A percentile compares a stretch with the other conserved stretches of the same genome.
Conservation (phyloP, 2,113 vertebrate genomes). For the Ciconia stormi region DNA sequence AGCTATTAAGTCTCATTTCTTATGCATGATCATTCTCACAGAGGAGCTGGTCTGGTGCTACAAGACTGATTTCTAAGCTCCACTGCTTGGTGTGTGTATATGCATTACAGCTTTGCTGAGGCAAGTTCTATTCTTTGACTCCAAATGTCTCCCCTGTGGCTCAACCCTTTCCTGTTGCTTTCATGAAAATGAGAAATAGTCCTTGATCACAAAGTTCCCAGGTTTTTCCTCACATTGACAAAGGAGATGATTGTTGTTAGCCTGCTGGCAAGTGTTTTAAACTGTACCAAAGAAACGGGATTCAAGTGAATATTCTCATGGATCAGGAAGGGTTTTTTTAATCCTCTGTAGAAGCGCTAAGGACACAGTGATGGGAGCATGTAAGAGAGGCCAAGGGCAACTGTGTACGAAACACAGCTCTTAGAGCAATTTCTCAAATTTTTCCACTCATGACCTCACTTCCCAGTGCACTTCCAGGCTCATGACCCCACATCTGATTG, state of each 20-base stretch:
- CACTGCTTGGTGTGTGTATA: not conserved
- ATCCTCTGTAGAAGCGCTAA: not conserved
- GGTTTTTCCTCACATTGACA: conserved; percentile 26
- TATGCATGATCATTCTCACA: not conserved
- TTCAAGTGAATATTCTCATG: conserved; percentile 1
- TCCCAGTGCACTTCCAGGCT: conserved; percentile 28
- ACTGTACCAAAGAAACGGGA: not conserved
- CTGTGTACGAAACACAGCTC: not conserved
- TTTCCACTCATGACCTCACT: not conserved
- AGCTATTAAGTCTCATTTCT: conserved; percentile 36
- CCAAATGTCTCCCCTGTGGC: conserved; percentile 21
- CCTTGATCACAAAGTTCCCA: conserved; percentile 17
- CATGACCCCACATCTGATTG: conserved; percentile 17
- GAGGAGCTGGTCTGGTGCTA: not conserved
- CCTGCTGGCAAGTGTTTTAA: conserved; percentile 36
- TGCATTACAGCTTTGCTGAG: not conserved
- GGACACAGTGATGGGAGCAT: not conserved
- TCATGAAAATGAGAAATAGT: conserved; percentile 41
- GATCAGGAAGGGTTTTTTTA: not conserved
- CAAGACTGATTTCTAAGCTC: not conserved
- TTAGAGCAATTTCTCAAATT: not conserved
- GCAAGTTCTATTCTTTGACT: conserved; percentile 32
- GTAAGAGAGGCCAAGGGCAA: not conserved
- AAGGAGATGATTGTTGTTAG: conserved; percentile 35
- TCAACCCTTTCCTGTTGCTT: conserved; percentile 63